Evolutionary conservation across 2,113 vertebrate species (phyloP), one percentile per base, ranked within the genome.

Genomic region (Ochotona curzoniae): DNA sequence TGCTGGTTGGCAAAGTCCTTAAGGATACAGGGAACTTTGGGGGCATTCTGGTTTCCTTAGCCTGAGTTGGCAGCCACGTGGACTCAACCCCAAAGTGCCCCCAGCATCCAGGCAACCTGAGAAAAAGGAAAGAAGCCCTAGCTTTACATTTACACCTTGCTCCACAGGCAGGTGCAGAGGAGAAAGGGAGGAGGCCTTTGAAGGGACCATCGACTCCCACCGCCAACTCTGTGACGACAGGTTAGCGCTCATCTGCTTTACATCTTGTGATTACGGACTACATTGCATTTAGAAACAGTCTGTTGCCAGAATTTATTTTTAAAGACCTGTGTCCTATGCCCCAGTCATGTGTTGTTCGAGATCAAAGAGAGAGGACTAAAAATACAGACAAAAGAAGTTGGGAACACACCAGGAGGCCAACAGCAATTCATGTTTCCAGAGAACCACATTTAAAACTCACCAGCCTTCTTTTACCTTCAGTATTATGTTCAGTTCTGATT

Each of bases 201-300:
- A 2, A 17, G 15, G 3, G 63, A 25, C 54, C 54, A 57, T 11
- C 54, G 11, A 35, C 44, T 80, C 87, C 49, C 70, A 4, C 7
- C 23, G 47, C 47, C 76, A 64, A 89, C 81, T 80, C 51, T 44
- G 38, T 44, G 75, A 38, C 1, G 71, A 26, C 38, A 82, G 38
- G 61, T 57, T 30, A 63, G 66, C 25, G 49, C 82, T 60, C 75
- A 57, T 23, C 12, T 8, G 3, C 54, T 66, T 91, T 84, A 49
- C 14, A n/a, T 28, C 35, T 60, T 23, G 38, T 7, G 51, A 79
- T 89, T 61, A 47, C 75, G n/a, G 20, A 73, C 84, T 32, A 49
- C 44, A 84, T 61, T 74, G 79, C 26, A 54, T 20, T 63, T 51
- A 35, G 32, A 57, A 32, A 93, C 74, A 88, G 71, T 95, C 51